Evolutionary conservation across 2,888 invertebrate species (phyloP).

Genomic region (Machimus rusticus): DNA sequence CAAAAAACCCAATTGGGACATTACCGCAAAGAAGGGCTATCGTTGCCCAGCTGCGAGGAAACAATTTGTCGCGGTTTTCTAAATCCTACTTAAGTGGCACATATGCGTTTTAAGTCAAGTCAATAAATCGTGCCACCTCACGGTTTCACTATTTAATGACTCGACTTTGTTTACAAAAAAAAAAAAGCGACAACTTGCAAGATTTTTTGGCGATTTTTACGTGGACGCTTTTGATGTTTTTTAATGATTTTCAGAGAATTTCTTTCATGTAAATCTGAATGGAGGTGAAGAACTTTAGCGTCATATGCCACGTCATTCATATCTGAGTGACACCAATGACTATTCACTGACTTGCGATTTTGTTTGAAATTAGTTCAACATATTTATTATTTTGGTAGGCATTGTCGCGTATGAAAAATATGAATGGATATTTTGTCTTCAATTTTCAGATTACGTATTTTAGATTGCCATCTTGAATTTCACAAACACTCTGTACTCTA

Average conservation of each 20-base stretch:
- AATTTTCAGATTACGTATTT: no score
- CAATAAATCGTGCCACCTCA: neutral
- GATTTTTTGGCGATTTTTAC: neutral
- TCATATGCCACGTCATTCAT: neutral
- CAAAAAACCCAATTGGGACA: neutral
- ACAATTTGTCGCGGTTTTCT: neutral
- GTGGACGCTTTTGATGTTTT: neutral
- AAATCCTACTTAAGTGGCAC: neutral
- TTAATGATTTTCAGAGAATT: neutral
- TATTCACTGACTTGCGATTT: neutral
- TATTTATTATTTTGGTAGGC: neutral
- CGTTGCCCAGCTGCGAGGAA: neutral
- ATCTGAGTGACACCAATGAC: neutral
- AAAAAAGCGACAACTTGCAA: neutral
- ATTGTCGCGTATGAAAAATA: no score
- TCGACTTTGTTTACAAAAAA: neutral
- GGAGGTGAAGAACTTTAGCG: neutral
- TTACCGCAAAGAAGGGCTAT: neutral
- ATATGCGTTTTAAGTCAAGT: neutral
- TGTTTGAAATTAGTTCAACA: neutral
- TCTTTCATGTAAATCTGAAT: neutral
- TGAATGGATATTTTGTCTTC: no score
- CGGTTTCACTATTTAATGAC: neutral
- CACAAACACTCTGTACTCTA: no score
- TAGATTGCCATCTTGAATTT: no score